These are phyloP conservation scores for Elephas maximus DNA, from an alignment of 2,113 vertebrate genomes.

Conservation along the genomic window DNA sequence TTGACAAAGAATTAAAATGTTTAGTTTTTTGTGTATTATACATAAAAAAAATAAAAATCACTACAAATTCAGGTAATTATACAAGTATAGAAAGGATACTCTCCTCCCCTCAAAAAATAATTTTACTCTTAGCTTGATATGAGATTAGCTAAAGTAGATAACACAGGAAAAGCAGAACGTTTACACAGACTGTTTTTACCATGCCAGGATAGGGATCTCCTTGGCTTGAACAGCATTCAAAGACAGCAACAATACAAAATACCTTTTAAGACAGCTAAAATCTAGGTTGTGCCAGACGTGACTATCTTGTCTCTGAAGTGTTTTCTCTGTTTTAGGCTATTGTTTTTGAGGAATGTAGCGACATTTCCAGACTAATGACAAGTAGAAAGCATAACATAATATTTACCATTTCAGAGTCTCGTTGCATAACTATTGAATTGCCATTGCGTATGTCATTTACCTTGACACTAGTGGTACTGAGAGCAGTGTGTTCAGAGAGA, in stretches of 20 bases:
- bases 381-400: constrained; percentile 81
- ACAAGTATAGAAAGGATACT: accelerated
- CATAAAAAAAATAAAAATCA: constrained; percentile 17
- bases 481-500: constrained; percentile 77
- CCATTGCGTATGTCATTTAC: constrained; percentile 79
- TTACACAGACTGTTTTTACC: background rate
- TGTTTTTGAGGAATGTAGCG: constrained; percentile 74
- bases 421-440: constrained; percentile 80
- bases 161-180: background rate
- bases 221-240: constrained; percentile 47
- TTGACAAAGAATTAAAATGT: background rate
- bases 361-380: constrained; percentile 73
- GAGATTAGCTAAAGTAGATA: constrained; percentile 40
- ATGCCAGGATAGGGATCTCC: background rate
- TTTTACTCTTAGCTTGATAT: background rate
- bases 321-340: constrained; percentile 72
- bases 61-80: background rate
- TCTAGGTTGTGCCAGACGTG: background rate
- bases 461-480: constrained; percentile 79
- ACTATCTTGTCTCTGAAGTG: constrained; percentile 35
- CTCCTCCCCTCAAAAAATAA: background rate
- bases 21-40: background rate
- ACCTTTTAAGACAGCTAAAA: constrained; percentile 58
- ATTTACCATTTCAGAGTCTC: constrained; percentile 81
- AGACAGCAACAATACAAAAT: constrained; percentile 53